phyloP scores from a whole-genome alignment of 2,113 vertebrate genomes.

The Bubalus kerabau region DNA sequence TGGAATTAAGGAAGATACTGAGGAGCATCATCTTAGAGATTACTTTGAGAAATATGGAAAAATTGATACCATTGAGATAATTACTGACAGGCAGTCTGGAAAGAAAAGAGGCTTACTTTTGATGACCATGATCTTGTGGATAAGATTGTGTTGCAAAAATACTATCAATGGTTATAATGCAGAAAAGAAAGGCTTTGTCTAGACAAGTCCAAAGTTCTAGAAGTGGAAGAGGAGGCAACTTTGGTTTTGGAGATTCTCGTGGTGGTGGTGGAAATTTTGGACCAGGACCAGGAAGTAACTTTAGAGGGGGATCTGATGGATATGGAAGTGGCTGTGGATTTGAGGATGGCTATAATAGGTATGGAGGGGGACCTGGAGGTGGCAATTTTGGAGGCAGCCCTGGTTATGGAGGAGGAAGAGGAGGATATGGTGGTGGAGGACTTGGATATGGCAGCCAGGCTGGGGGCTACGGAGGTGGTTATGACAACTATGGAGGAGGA shows the following conservation, averaged over 20 bases:
- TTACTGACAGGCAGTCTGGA: conserved; percentile 87
- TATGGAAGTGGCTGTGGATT: no score
- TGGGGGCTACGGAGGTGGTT: conserved; percentile 87
- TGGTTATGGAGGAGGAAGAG: conserved; percentile 88
- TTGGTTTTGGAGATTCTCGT: conserved; percentile 83
- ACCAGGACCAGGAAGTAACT: conserved; percentile 86
- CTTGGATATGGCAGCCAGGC: conserved; percentile 89
- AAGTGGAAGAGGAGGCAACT: conserved; percentile 86
- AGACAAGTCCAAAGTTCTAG: conserved; percentile 86
- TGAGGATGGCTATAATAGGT: not conserved
- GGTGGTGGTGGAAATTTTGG: conserved; percentile 86
- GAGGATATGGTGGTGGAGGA: conserved; percentile 86
- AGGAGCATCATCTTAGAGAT: conserved; percentile 86
- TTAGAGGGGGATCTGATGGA: conserved; percentile 81
- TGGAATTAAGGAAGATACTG: conserved; percentile 88
- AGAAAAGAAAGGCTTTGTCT: conserved; percentile 87
- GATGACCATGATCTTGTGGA: conserved; percentile 89
- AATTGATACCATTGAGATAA: conserved; percentile 87
- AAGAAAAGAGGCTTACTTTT: conserved; percentile 88
- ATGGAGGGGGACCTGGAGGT: conserved; percentile 74
- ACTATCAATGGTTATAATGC: conserved; percentile 88
- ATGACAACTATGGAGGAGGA: conserved; percentile 89
- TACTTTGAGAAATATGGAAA: conserved; percentile 88
- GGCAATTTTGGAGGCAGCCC: conserved; percentile 87
- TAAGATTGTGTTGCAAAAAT: conserved; percentile 88